These are phyloP conservation scores for Drosophila rhopaloa DNA, from an alignment of 1,140 invertebrate species.

Conservation along the genomic window DNA sequence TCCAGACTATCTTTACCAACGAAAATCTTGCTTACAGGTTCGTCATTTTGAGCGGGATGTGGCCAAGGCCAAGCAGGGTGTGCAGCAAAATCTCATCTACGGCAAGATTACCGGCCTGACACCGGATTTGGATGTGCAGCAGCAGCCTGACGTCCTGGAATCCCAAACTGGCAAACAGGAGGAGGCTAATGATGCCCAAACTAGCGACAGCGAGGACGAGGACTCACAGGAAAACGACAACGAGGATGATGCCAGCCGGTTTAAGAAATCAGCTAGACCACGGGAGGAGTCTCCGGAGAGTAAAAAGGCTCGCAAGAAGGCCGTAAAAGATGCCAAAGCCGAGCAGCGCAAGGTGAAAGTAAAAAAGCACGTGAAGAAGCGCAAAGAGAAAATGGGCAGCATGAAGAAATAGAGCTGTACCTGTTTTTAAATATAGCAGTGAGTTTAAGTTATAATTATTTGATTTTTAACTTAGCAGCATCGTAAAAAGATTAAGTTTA, in stretches of 20 bases:
- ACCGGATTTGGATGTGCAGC: conserved; percentile 90
- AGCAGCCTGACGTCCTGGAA: conserved; percentile 86
- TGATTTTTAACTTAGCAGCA: background rate
- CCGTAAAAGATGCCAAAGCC: conserved; percentile 93
- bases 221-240: conserved; percentile 76
- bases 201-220: conserved; percentile 84
- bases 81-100: conserved; percentile 91
- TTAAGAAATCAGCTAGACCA: conserved; percentile 89
- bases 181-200: conserved; percentile 78
- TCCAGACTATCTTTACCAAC: background rate
- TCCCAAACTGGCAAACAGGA: background rate
- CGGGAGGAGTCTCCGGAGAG: conserved; percentile 94
- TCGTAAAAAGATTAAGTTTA: background rate
- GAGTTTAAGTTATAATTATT: conserved; percentile 2
- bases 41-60: conserved; percentile 96
- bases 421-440: conserved; percentile 1
- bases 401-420: conserved; percentile 75
- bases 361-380: conserved; percentile 98
- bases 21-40: conserved; percentile 86
- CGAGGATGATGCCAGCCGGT: conserved; percentile 86
- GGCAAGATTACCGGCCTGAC: conserved; percentile 94
- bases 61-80: conserved; percentile 90
- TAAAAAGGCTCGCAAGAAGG: conserved; percentile 94
- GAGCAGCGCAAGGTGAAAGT: conserved; percentile 96
- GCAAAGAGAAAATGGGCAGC: conserved; percentile 89